These are phyloP conservation scores for Hemibagrus wyckioides DNA, from an alignment of 2,113 vertebrate genomes.

Conservation along the genomic window DNA sequence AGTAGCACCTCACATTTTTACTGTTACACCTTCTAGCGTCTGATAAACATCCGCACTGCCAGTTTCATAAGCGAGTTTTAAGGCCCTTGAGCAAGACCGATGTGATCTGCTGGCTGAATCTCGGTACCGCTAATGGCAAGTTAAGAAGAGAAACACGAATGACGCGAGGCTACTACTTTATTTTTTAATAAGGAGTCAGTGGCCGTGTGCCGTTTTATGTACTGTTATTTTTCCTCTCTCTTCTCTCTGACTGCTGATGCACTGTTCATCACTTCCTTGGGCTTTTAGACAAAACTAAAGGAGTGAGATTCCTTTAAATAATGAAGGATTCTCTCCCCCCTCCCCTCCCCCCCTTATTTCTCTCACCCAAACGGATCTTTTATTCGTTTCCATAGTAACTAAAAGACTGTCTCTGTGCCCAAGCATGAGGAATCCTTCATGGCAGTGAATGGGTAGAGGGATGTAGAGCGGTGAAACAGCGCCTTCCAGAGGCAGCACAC, in stretches of 20 bases:
- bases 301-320: slow-evolving; percentile 63
- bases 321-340: slow-evolving; percentile 51
- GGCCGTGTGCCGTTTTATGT: slow-evolving; percentile 39
- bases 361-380: slow-evolving; percentile 62
- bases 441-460: slow-evolving; percentile 45
- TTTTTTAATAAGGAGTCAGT: slow-evolving; percentile 5
- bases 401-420: slow-evolving; percentile 60
- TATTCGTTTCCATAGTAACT: slow-evolving; percentile 66
- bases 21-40: slow-evolving; percentile 3
- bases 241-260: slow-evolving; percentile 43
- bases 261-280: slow-evolving; percentile 39
- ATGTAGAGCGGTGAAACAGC: slow-evolving; percentile 45
- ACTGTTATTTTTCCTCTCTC: slow-evolving; percentile 27
- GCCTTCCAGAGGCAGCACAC: slow-evolving; percentile 55
- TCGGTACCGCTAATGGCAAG: not conserved
- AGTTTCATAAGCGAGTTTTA: slow-evolving; percentile 5
- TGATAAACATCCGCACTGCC: not conserved
- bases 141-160: slow-evolving; percentile 4
- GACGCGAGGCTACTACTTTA: not conserved
- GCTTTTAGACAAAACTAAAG: slow-evolving; percentile 59
- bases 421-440: slow-evolving; percentile 58
- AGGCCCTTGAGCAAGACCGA: not conserved
- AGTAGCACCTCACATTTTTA: not conserved
- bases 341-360: slow-evolving; percentile 25
- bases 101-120: slow-evolving; percentile 5